Evolutionary conservation across 2,113 vertebrate genomes (phyloP), one percentile per base, ranked within the genome.

Genomic region (Microtus pennsylvanicus): DNA sequence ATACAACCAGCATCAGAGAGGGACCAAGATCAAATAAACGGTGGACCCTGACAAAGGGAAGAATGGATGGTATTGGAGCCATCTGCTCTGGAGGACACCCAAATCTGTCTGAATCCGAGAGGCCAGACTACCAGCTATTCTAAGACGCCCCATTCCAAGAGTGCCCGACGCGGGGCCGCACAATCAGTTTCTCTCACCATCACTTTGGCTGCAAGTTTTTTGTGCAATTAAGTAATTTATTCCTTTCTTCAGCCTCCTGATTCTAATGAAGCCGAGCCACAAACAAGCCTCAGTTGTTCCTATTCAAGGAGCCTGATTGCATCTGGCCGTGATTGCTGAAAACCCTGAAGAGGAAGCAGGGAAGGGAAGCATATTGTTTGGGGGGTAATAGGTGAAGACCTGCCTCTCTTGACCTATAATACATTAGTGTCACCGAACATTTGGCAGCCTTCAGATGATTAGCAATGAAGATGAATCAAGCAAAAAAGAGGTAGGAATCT

Each of bases 181-280:
- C 99, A 99, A 99, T 99, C 99, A 99, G 98, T 98, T 98, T 99
- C 98, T 99, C 99, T 99, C 98, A 98, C 99, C 98, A 99, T 98
- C 98, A 99, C 99, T 99, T 99, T 99, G 98, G 99, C 99, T 99
- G 99, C 99, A 99, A 99, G 99, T 99, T 99, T 99, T 99, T 99
- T 99, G 99, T 99, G 99, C 99, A 99, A 99, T 99, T 99, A 99
- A 99, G 99, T 99, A 99, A 99, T 99, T 99, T 99, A 99, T 99
- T 99, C 99, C 99, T 99, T 99, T 99, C 99, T 99, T 99, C 99
- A 98, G 99, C 99, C 99, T 99, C 99, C 99, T 99, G 99, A 99
- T 99, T 99, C 99, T 99, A 99, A 99, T 99, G 99, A 99, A 99
- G 99, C 99, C 96, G 99, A 99, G 99, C 99, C 99, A 99, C 99